Evolutionary conservation across 1,140 invertebrate genomes (phyloP).

Genomic region (Apis dorsata): DNA sequence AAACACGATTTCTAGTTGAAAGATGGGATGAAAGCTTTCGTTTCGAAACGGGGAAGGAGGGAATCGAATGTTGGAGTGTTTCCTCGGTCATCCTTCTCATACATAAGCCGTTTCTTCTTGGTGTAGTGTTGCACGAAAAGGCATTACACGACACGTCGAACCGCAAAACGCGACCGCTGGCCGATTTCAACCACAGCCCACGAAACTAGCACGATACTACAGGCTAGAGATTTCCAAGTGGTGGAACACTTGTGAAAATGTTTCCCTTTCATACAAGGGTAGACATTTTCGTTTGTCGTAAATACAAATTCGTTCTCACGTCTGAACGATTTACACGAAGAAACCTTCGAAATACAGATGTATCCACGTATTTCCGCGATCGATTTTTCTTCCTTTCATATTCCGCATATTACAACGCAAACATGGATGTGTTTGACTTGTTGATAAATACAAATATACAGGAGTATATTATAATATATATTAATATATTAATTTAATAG

Average conservation of each 20-base stretch:
- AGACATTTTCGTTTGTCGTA: slow-evolving; percentile 14
- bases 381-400: neutral
- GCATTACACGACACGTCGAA: slow-evolving; percentile 39
- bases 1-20: neutral
- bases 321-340: neutral
- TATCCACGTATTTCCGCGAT: neutral
- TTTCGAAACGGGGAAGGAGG: neutral
- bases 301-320: slow-evolving; percentile 11
- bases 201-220: neutral
- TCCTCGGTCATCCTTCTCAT: slow-evolving; percentile 19
- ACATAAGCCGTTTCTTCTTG: slow-evolving; percentile 23
- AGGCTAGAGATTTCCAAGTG: slow-evolving; percentile 20
- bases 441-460: neutral
- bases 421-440: neutral
- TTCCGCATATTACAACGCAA: neutral
- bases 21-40: slow-evolving; percentile 6
- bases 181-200: slow-evolving; percentile 45
- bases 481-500: too few species aligned
- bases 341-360: neutral
- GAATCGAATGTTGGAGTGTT: slow-evolving; percentile 21
- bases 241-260: neutral
- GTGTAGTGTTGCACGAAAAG: slow-evolving; percentile 25
- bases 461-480: neutral
- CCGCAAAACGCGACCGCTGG: slow-evolving; percentile 36
- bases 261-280: slow-evolving; percentile 6